Evolutionary conservation across 2,113 vertebrate genomes (phyloP), one percentile per base, ranked within the genome.

Genomic region (Ramphastos sulfuratus): DNA sequence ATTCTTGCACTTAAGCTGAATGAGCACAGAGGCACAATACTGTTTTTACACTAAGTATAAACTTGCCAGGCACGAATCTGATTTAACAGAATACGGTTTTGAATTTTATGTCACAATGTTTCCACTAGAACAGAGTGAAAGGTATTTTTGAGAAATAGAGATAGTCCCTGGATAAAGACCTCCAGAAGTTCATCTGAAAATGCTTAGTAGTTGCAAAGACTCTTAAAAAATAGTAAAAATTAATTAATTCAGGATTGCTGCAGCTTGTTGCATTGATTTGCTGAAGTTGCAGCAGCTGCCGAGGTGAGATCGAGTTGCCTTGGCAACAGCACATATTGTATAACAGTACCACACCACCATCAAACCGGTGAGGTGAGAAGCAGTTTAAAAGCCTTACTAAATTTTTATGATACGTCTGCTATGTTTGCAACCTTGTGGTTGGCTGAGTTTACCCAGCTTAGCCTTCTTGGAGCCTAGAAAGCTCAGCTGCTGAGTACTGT

Each of bases 361-460:
- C 94, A 96, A 95, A 94, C 91, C 63, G 8, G 1, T 4, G 96
- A 96, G 93, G 95, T 96, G 94, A 95, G 94, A 95, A 93, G 92
- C 69, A 94, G 85, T 94, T 95, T 94, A 91, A 95, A 96, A 96
- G 87, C 85, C 4, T 94, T 93, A 92, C 92, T 94, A 72, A 90
- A 91, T 84, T 96, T 96, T 96, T 95, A 96, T 88, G 93, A 55
- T 94, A 88, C 8, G 65, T 91, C 90, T 95, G 93, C 91, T 94
- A 65, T 39, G 12, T 94, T 96, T 95, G 92, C 96, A 93, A 27
- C 91, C 69, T 88, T 83, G 85, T 94, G 93, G 87, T 86, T 96
- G 96, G 87, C 87, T 86, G 89, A 83, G 30, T 88, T 94, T 90
- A 91, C 42, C 58, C 82, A 81, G 54, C 61, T 72, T 83, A 81